A percentile compares a stretch with the other conserved stretches of the same genome.
Conservation (phyloP, 2,888 invertebrate species). For the Penaeus monodon region DNA sequence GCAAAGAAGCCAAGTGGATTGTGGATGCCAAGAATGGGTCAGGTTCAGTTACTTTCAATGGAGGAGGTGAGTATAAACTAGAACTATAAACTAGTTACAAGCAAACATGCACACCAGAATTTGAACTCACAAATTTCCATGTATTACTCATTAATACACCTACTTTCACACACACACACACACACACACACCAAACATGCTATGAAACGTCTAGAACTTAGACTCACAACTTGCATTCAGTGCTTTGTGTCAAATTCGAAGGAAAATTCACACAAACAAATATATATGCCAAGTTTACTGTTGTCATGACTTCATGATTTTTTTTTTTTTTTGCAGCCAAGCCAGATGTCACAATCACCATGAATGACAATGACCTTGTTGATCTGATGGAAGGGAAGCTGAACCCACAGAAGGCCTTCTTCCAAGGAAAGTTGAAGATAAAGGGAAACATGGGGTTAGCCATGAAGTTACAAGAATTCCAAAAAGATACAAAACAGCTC, state of each 20-base stretch:
- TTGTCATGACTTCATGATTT: neutral
- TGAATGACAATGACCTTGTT: conserved; percentile 89
- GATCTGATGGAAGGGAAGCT: conserved; percentile 91
- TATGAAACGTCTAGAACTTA: too few species aligned
- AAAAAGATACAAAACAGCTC: conserved; percentile 70
- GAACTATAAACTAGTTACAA: too few species aligned
- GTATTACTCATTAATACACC: too few species aligned
- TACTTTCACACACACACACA: too few species aligned
- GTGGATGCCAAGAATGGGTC: conserved; percentile 84
- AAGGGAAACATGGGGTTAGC: conserved; percentile 98
- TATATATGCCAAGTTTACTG: too few species aligned
- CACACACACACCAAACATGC: too few species aligned
- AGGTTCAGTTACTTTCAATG: conserved; percentile 68
- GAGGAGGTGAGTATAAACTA: conserved; percentile 72
- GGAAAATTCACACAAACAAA: too few species aligned
- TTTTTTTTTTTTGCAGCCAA: conserved; percentile 75
- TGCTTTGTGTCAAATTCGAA: too few species aligned
- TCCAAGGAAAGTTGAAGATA: conserved; percentile 87
- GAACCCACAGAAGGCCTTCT: conserved; percentile 92
- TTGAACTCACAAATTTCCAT: neutral
- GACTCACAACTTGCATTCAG: too few species aligned
- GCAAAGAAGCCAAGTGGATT: conserved; percentile 88
- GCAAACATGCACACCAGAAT: too few species aligned
- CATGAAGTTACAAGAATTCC: conserved; percentile 90
- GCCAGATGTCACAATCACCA: conserved; percentile 89